Evolutionary conservation across 2,888 invertebrate species (phyloP), one percentile per base, ranked within the genome.

Genomic region (Agrotis clavis): DNA sequence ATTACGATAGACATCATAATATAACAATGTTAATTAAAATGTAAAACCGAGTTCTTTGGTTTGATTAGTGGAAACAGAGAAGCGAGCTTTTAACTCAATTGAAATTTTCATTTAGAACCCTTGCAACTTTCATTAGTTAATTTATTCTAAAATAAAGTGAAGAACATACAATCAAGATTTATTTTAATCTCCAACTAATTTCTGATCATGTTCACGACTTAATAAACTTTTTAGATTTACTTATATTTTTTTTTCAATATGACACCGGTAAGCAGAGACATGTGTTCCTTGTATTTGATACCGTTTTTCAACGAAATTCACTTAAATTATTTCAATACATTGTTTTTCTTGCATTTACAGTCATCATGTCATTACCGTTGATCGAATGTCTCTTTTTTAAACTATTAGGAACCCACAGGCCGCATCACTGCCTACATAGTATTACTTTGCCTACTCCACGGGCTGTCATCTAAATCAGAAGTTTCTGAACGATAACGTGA

Each of bases 31-130:
- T 6, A 74, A 50, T 66, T 50, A 77, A 60, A 53, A 41, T 56
- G 18, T 14, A 59, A 50, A 50, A 75, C 25, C 57, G 41, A 11
- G 45, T 30, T 45, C 2, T 72, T 57, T 35, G 45, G 6, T 18
- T 71, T 51, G 19, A 61, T 79, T 57, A 47, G 30, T 62, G 56
- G 51, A 57, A 47, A 50, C 35, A 19, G 45, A 61, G 50, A 30
- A 51, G 51, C 19, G 61, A 25, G 50, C 4, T 72, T 71, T 56
- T 35, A 79, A 16, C 35, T 74, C 9, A 62, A 72, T 74, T 47
- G 35, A 4, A 45, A 79, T 47, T 1, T 19, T 41, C 6, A 53
- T 47, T 60, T 13, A n/a, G 25, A 18, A 61, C 30, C 11, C n/a
- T 41, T 16, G 41, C 41, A 21, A 18, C 41, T 18, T 11, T 18